These are phyloP conservation scores for Vannuccia rotundouncinata DNA, from an alignment of 2,888 invertebrate genomes.

Conservation along the genomic window DNA sequence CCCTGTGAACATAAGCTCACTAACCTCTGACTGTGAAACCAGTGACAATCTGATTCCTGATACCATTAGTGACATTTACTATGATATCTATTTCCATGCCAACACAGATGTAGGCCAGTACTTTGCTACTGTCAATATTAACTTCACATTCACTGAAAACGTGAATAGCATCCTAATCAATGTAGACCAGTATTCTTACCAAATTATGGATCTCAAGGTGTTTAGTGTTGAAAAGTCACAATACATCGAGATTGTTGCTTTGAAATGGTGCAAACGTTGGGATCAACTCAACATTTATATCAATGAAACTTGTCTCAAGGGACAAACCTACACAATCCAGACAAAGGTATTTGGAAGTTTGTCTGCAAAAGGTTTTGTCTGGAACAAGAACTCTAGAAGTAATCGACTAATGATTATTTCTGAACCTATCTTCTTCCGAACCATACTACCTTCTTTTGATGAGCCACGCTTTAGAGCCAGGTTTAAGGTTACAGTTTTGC, in stretches of 20 bases:
- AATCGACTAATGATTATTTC: not conserved
- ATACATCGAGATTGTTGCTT: not conserved
- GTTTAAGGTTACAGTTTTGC: not conserved
- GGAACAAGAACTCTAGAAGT: not conserved
- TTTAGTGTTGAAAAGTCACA: not conserved
- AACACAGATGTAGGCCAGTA: not conserved
- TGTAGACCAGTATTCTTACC: not conserved
- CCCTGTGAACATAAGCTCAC: no score
- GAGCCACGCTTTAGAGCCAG: not conserved
- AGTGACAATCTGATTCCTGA: not conserved
- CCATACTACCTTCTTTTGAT: not conserved
- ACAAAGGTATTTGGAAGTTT: not conserved
- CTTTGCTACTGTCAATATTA: not conserved
- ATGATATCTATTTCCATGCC: not conserved
- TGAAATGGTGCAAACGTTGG: not conserved
- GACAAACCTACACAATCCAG: not conserved
- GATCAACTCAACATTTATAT: not conserved
- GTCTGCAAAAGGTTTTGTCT: not conserved
- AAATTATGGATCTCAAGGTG: not conserved
- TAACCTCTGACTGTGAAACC: no score
- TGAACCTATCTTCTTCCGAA: not conserved
- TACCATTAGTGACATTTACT: not conserved
- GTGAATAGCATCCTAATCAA: not conserved
- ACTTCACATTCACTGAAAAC: not conserved
- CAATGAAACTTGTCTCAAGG: not conserved